Evolutionary conservation across 2,113 vertebrate genomes (phyloP).

Genomic region (Cynoglossus semilaevis): DNA sequence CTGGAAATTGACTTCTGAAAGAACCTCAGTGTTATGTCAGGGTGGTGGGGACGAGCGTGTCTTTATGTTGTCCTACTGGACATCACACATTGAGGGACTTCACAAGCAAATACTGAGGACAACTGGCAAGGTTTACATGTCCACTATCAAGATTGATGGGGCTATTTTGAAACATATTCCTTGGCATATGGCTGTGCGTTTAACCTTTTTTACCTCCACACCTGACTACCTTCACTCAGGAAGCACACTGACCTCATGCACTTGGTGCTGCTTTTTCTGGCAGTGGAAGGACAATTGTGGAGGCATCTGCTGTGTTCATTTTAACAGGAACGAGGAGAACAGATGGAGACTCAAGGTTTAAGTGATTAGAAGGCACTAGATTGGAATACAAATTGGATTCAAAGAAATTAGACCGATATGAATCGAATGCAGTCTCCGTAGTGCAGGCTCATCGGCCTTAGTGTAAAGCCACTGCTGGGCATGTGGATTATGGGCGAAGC

Average conservation of each 20-base stretch:
- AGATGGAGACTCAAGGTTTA: constrained; percentile 97
- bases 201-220: constrained; percentile 41
- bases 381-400: constrained; percentile 99
- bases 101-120: background rate
- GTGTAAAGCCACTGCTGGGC: constrained; percentile 79
- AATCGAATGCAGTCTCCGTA: constrained; percentile 92
- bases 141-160: constrained; percentile 35
- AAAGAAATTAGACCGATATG: constrained; percentile 98
- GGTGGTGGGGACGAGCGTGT: constrained; percentile 26
- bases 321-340: constrained; percentile 74
- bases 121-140: background rate
- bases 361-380: constrained; percentile 97
- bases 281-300: constrained; percentile 84
- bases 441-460: constrained; percentile 52
- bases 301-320: constrained; percentile 92
- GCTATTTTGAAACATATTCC: constrained; percentile 19
- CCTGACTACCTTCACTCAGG: constrained; percentile 64
- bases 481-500: constrained; percentile 88
- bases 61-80: constrained; percentile 32
- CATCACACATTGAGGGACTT: background rate
- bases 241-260: constrained; percentile 70
- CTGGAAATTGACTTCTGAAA: constrained; percentile 61
- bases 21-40: constrained; percentile 24
- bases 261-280: constrained; percentile 82
- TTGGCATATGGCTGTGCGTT: constrained; percentile 33